phyloP scores from a whole-genome alignment of 2,888 invertebrate genomes.

The Tinea semifulvella region DNA sequence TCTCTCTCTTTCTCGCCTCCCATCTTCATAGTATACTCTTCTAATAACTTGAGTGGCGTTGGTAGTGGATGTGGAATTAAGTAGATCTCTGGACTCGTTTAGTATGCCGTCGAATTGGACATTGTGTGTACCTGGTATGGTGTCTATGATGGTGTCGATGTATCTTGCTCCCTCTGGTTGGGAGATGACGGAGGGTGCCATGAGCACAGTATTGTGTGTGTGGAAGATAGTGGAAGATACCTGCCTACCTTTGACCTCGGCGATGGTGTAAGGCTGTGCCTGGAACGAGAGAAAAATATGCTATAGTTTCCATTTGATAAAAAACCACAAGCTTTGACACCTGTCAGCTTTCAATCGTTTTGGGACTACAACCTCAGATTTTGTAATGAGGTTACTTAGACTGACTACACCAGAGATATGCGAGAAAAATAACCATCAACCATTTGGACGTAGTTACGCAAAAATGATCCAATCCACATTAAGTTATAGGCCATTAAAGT shows the following conservation, averaged over 20 bases:
- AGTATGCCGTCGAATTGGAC: constrained; percentile 29
- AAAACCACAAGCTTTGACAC: too few relatives aligned
- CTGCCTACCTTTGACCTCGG: constrained; percentile 44
- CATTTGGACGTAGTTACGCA: too few relatives aligned
- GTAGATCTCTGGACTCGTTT: constrained; percentile 18
- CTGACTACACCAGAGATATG: too few relatives aligned
- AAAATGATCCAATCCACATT: too few relatives aligned
- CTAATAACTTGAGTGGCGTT: constrained; percentile 49
- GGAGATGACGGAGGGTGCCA: constrained; percentile 54
- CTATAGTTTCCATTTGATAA: too few relatives aligned
- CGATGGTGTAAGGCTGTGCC: constrained; percentile 43
- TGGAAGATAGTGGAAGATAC: constrained; percentile 54
- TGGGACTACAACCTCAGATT: too few relatives aligned
- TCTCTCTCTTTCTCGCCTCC: constrained; percentile 24
- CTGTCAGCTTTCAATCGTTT: too few relatives aligned
- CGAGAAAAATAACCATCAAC: too few relatives aligned
- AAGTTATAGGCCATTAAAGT: too few relatives aligned
- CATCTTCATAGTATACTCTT: constrained; percentile 43
- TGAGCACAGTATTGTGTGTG: constrained; percentile 43
- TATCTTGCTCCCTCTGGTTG: constrained; percentile 38
- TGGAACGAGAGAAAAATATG: not conserved
- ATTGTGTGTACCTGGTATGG: constrained; percentile 30
- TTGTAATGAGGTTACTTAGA: too few relatives aligned
- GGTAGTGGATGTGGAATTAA: constrained; percentile 40
- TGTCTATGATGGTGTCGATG: constrained; percentile 46